Conservation (phyloP, 2,797 vertebrate genomes). For the Malacoraja senta region DNA sequence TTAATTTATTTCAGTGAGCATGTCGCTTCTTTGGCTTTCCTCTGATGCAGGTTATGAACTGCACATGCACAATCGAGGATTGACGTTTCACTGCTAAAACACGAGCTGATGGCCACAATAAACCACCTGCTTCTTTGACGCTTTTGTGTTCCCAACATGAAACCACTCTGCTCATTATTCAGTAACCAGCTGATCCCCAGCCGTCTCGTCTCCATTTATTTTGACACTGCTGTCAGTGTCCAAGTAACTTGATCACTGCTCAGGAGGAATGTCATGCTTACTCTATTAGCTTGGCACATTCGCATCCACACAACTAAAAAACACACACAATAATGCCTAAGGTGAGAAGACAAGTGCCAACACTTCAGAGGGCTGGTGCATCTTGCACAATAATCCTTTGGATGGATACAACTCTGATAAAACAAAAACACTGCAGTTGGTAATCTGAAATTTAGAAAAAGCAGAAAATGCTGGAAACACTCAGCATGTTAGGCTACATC, state of each 20-base stretch:
- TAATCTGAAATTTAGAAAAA: too few species aligned
- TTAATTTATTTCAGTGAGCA: neutral
- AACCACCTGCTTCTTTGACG: neutral
- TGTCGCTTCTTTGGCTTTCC: neutral
- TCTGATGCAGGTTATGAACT: neutral
- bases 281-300: constrained; percentile 5
- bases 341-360: neutral
- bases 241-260: constrained; percentile 27
- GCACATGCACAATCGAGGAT: neutral
- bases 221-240: constrained; percentile 5
- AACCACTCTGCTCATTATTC: constrained; percentile 13
- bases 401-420: neutral
- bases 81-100: neutral
- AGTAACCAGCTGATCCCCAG: neutral
- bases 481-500: too few species aligned
- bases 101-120: neutral
- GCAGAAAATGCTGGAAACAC: too few species aligned
- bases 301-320: neutral
- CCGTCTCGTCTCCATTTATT: neutral
- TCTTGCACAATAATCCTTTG: neutral
- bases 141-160: neutral
- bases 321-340: constrained; percentile 20
- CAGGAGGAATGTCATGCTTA: neutral
- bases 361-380: neutral
- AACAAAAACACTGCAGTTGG: too few species aligned